phyloP scores from a whole-genome alignment of 2,888 invertebrate species.

The Epirrhoe tristata region DNA sequence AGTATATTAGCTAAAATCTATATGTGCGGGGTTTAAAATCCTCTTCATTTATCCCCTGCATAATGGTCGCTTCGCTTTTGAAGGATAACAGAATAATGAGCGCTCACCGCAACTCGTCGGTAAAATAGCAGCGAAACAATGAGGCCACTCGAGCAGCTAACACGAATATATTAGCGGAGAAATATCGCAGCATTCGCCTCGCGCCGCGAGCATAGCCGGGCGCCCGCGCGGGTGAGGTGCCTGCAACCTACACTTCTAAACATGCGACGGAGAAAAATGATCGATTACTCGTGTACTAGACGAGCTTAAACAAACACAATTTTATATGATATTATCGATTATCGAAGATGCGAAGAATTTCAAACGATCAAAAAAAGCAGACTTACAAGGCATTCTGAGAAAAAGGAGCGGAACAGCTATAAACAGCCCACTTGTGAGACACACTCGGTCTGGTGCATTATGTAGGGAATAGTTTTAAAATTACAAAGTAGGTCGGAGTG shows the following conservation, averaged over 20 bases:
- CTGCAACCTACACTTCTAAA: conserved; percentile 14
- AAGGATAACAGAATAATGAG: background rate
- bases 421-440: background rate
- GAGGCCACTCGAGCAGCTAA: conserved; percentile 15
- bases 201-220: background rate
- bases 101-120: background rate
- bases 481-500: conserved; percentile 49
- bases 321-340: background rate
- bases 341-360: background rate
- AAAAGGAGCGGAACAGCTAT: background rate
- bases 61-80: background rate
- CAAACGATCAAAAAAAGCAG: background rate
- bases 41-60: background rate
- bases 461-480: conserved; percentile 51
- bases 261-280: conserved; percentile 17
- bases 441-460: conserved; percentile 7
- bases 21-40: background rate
- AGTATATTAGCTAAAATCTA: background rate
- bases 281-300: conserved; percentile 8
- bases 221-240: background rate
- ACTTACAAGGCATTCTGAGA: background rate
- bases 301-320: background rate
- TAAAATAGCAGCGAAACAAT: conserved; percentile 10
- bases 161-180: conserved; percentile 1
- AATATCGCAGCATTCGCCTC: background rate